A percentile compares a stretch with the other conserved stretches of the same genome.
Evolutionary conservation across 2,888 invertebrate genomes (phyloP).

Genomic region (Patella depressa): DNA sequence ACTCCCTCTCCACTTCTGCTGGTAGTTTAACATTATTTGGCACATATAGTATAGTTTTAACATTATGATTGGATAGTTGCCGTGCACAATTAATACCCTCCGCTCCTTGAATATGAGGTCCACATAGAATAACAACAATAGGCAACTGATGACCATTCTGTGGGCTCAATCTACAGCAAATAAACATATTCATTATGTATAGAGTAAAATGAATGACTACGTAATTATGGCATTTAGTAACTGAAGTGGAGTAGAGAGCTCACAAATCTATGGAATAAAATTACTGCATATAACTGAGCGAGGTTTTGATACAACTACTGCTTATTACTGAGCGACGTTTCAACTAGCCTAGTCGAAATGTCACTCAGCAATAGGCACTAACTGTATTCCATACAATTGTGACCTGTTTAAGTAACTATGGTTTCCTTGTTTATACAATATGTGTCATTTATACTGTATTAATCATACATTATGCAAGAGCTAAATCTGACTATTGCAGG

Average conservation of each 20-base stretch:
- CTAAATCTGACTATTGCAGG: too few species aligned
- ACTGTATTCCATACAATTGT: too few species aligned
- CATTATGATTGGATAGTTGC: constrained; percentile 86
- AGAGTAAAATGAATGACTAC: background rate
- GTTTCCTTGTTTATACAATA: background rate
- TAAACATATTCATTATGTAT: background rate
- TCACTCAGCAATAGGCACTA: too few species aligned
- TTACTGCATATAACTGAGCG: too few species aligned
- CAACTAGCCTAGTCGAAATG: too few species aligned
- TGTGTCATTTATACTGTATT: background rate
- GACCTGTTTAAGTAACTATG: too few species aligned
- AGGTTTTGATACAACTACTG: too few species aligned
- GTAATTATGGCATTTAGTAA: background rate
- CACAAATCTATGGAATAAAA: too few species aligned
- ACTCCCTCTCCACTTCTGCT: constrained; percentile 76
- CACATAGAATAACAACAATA: constrained; percentile 82
- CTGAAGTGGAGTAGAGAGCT: too few species aligned
- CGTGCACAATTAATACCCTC: constrained; percentile 81
- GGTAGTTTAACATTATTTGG: constrained; percentile 68
- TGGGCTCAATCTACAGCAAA: constrained; percentile 79
- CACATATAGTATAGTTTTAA: constrained; percentile 79
- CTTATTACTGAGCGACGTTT: too few species aligned
- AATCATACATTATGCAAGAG: too few species aligned
- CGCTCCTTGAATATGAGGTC: constrained; percentile 78
- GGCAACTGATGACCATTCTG: constrained; percentile 92